Evolutionary conservation across 2,113 vertebrate species (phyloP).

Genomic region (Crotalus tigris): DNA sequence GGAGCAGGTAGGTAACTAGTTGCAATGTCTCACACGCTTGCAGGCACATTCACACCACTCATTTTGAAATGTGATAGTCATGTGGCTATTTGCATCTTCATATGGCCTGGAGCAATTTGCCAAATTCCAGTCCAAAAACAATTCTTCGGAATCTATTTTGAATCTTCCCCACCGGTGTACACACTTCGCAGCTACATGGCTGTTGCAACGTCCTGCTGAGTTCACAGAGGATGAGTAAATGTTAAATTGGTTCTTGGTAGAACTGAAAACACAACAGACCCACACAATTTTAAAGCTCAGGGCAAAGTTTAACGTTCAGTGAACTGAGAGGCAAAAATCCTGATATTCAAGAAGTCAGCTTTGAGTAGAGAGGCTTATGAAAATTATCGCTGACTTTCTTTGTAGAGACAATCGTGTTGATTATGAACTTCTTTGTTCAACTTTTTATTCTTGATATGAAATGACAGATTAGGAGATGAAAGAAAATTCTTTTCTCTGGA

Average conservation of each 20-base stretch:
- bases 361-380: neutral
- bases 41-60: neutral
- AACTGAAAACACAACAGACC: neutral
- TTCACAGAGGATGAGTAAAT: neutral
- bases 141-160: neutral
- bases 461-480: neutral
- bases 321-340: neutral
- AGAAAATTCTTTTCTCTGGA: neutral
- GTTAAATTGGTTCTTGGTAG: neutral
- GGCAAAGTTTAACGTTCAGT: neutral
- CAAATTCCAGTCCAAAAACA: neutral
- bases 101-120: conserved; percentile 16
- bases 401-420: neutral
- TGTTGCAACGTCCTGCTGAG: neutral
- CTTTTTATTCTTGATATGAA: neutral
- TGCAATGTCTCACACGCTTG: neutral
- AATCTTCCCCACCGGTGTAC: neutral
- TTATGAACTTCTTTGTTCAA: neutral
- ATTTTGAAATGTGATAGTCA: neutral
- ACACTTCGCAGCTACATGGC: neutral
- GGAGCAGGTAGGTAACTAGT: neutral
- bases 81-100: neutral
- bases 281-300: neutral
- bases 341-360: neutral
- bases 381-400: neutral